Percentiles rank a stretch among this genome's conserved stretches.
Conservation (phyloP, 2,797 vertebrate genomes). For the Characodon lateralis region DNA sequence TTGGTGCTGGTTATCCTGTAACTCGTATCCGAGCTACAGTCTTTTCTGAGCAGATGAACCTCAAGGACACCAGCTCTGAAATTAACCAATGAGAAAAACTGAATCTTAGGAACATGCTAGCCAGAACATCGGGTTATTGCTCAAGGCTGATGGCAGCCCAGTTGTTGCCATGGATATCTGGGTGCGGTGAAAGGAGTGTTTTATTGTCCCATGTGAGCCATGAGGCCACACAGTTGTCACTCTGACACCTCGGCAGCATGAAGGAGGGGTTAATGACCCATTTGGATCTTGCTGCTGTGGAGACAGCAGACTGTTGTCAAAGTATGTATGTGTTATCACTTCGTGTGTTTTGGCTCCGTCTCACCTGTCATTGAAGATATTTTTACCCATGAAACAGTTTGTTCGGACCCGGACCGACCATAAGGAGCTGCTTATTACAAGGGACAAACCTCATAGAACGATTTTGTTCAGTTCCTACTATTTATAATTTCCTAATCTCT, state of each 20-base stretch:
- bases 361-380: slow-evolving; percentile 50
- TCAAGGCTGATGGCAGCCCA: neutral
- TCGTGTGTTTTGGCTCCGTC: slow-evolving; percentile 1
- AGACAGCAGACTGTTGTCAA: neutral
- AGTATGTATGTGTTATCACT: slow-evolving; percentile 9
- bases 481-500: neutral
- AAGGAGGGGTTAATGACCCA: slow-evolving; percentile 43
- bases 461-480: neutral
- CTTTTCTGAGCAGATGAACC: neutral
- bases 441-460: neutral
- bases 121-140: neutral
- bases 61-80: neutral
- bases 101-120: neutral
- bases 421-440: neutral
- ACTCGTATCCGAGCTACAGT: neutral
- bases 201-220: slow-evolving; percentile 41
- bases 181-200: slow-evolving; percentile 37
- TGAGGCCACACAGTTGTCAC: slow-evolving; percentile 39
- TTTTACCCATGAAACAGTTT: slow-evolving; percentile 33
- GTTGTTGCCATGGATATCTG: slow-evolving; percentile 41
- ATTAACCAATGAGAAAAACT: neutral
- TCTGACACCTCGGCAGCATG: slow-evolving; percentile 36
- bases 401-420: slow-evolving; percentile 20
- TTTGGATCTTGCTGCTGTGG: slow-evolving; percentile 46
- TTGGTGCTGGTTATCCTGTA: neutral